Percentiles rank a stretch among this genome's conserved stretches.
Conservation (phyloP, 2,888 invertebrate genomes). For the Sarcophaga variegata region DNA sequence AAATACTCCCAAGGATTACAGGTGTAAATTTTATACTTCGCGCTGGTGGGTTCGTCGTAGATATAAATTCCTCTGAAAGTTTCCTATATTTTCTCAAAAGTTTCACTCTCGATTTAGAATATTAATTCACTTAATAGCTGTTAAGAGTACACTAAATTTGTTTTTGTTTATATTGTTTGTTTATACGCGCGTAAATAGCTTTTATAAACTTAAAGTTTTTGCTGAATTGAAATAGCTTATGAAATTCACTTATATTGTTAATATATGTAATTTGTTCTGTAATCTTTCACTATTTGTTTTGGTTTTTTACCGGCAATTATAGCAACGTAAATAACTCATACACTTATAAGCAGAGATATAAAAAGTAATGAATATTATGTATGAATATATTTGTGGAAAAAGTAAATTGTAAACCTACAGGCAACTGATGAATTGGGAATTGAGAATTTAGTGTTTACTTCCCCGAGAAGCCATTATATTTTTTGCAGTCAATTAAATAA, state of each 20-base stretch:
- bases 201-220: background rate
- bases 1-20: background rate
- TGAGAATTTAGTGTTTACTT: no score
- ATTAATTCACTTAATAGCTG: background rate
- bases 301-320: no score
- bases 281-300: background rate
- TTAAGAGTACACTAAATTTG: background rate
- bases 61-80: constrained; percentile 18
- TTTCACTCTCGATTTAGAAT: constrained; percentile 9
- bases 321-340: no score
- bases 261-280: background rate
- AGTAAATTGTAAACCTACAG: no score
- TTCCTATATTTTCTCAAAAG: background rate
- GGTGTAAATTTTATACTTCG: background rate
- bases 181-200: background rate
- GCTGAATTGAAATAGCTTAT: background rate
- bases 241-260: constrained; percentile 6
- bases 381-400: no score
- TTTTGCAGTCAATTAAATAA: no score
- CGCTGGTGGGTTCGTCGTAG: background rate
- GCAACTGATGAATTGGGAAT: no score
- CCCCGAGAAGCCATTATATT: no score
- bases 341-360: no score
- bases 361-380: no score
- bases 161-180: no score